phyloP scores from a whole-genome alignment of 2,113 vertebrate species.

The Crotalus viridis region DNA sequence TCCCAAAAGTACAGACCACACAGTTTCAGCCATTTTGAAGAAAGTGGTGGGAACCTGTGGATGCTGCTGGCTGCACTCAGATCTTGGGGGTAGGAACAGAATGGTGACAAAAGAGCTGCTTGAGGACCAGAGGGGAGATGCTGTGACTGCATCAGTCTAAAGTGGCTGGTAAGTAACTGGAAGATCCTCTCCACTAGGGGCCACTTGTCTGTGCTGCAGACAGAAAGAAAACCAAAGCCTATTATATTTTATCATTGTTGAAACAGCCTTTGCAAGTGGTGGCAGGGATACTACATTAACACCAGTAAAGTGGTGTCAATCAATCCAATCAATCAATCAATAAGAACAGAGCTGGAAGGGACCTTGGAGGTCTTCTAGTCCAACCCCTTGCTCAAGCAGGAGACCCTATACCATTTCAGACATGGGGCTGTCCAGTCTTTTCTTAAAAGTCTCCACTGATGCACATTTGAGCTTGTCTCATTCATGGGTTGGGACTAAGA shows the following conservation, averaged over 20 bases:
- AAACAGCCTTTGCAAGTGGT: not conserved
- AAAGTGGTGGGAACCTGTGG: not conserved
- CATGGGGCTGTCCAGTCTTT: not conserved
- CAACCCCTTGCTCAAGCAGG: not conserved
- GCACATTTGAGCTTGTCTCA: not conserved
- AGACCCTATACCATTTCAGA: not conserved
- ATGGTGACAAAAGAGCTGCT: not conserved
- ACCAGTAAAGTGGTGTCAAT: not conserved
- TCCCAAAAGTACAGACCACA: not conserved
- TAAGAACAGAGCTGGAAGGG: not conserved
- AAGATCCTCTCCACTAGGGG: not conserved
- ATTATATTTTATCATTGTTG: not conserved
- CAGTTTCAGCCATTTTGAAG: not conserved
- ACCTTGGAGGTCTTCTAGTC: not conserved
- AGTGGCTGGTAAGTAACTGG: not conserved
- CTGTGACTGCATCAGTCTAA: not conserved
- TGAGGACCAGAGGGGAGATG: not conserved
- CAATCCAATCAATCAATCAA: not conserved
- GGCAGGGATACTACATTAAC: not conserved
- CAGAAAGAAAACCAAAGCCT: not conserved
- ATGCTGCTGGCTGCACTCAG: not conserved
- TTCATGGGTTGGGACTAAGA: not conserved
- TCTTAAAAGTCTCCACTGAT: not conserved
- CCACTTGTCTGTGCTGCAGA: not conserved
- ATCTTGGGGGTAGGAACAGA: not conserved